Evolutionary conservation across 2,888 invertebrate genomes (phyloP).

Genomic region (Lordiphosa andalusiaca): DNA sequence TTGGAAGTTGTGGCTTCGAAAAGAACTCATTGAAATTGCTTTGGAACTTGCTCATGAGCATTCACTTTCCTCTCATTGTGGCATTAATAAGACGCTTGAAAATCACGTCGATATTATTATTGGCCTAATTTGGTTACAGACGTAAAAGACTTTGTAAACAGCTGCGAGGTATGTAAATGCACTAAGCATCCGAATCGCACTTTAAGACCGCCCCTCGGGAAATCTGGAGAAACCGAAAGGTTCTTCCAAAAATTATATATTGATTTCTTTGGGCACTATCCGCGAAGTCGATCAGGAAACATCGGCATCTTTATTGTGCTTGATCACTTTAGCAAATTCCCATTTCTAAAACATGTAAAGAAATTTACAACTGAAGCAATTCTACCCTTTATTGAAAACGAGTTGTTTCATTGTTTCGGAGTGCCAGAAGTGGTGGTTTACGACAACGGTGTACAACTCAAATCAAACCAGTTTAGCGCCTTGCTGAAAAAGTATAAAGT

Average conservation of each 20-base stretch:
- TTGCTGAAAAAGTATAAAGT: no score
- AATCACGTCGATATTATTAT: neutral
- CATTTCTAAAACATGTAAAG: conserved; percentile 7
- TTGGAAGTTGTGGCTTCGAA: conserved; percentile 44
- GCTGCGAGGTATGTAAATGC: neutral
- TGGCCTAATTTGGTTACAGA: neutral
- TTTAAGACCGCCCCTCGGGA: neutral
- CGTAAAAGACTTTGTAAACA: neutral
- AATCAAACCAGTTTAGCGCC: no score
- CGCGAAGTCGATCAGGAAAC: neutral
- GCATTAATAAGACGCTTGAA: conserved; percentile 5
- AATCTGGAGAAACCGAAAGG: neutral
- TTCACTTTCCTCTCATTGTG: conserved; percentile 2
- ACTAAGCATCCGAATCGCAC: neutral
- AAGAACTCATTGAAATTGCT: neutral
- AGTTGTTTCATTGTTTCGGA: no score
- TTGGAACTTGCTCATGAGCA: neutral
- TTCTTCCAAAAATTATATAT: conserved; percentile 1
- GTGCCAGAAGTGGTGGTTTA: no score
- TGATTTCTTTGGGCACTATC: conserved; percentile 1
- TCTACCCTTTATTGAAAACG: no score
- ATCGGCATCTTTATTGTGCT: conserved; percentile 1
- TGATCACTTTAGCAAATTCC: neutral
- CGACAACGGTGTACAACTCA: no score
- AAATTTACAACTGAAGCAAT: neutral